These are phyloP conservation scores for Parapsyche elsis DNA, from an alignment of 1,140 invertebrate species.

Conservation along the genomic window DNA sequence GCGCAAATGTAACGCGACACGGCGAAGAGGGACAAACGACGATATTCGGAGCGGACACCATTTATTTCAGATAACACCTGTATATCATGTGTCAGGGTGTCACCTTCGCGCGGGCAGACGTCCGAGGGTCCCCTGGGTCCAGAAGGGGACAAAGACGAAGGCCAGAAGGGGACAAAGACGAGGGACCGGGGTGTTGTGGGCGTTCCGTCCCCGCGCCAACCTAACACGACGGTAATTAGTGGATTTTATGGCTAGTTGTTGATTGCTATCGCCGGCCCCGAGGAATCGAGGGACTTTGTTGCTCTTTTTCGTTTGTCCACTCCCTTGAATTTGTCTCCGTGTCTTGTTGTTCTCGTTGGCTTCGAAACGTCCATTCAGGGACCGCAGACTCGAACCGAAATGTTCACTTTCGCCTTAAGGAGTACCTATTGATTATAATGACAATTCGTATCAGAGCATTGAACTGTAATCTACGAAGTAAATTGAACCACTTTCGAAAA, in stretches of 20 bases:
- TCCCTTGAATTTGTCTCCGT: slow-evolving; percentile 9
- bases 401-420: neutral
- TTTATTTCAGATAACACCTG: slow-evolving; percentile 46
- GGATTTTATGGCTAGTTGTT: slow-evolving; percentile 55
- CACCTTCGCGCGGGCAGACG: slow-evolving; percentile 19
- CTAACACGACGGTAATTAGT: slow-evolving; percentile 55
- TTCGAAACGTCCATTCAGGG: neutral
- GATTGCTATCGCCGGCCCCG: slow-evolving; percentile 52
- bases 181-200: slow-evolving; percentile 23
- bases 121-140: neutral
- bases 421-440: neutral
- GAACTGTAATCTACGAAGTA: no score
- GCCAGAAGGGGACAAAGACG: neutral
- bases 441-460: neutral
- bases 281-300: slow-evolving; percentile 14
- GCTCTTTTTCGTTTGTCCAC: neutral
- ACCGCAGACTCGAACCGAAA: neutral
- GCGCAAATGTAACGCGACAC: slow-evolving; percentile 19
- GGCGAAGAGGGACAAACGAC: neutral
- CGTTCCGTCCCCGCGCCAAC: slow-evolving; percentile 35
- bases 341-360: neutral
- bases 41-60: slow-evolving; percentile 40
- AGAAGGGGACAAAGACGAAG: neutral
- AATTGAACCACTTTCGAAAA: no score
- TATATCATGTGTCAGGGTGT: slow-evolving; percentile 45